Conservation (phyloP, 2,888 invertebrate species). For the Drosophila kokeensis region DNA sequence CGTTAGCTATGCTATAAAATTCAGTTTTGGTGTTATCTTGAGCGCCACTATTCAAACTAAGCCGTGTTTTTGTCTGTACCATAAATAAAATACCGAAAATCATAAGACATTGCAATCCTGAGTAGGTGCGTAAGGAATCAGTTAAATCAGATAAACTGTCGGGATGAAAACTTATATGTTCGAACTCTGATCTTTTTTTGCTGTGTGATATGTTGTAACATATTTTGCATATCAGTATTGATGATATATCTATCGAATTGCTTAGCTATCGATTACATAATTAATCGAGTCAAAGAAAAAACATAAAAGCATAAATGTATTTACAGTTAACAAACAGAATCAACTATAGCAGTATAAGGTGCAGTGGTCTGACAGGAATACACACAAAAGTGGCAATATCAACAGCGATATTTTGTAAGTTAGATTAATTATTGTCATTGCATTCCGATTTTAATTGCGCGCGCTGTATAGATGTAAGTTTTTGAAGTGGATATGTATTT, state of each 20-base stretch:
- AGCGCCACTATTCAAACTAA: conserved; percentile 1
- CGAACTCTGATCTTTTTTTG: neutral
- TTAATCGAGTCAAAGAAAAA: conserved; percentile 33
- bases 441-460: conserved; percentile 43
- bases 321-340: conserved; percentile 55
- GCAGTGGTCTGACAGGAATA: conserved; percentile 11
- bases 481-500: conserved; percentile 19
- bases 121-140: neutral
- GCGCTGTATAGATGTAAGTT: conserved; percentile 27
- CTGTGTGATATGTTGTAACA: neutral
- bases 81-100: neutral
- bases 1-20: neutral
- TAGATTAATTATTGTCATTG: neutral
- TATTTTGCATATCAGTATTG: conserved; percentile 14
- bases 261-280: conserved; percentile 30
- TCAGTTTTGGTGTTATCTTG: neutral
- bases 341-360: conserved; percentile 37
- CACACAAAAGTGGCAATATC: conserved; percentile 5
- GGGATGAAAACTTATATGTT: neutral
- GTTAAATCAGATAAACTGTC: neutral
- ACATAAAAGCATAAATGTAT: conserved; percentile 62
- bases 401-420: conserved; percentile 38
- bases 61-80: neutral
- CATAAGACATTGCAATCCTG: neutral
- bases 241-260: conserved; percentile 25